Evolutionary conservation across 2,888 invertebrate species (phyloP), one percentile per base, ranked within the genome.

Genomic region (Slavum lentiscoides): DNA sequence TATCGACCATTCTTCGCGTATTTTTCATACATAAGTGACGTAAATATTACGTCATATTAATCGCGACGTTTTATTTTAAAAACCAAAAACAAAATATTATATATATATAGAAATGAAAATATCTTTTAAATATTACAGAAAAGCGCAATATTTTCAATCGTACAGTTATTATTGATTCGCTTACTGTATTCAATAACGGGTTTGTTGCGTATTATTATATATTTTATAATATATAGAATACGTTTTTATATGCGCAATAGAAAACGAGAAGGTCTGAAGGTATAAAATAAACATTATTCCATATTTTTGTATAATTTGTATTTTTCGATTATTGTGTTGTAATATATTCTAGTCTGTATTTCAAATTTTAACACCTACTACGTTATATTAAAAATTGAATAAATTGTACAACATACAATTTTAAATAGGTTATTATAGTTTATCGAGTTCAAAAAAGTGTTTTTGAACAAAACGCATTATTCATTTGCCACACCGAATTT

Each of bases 381-480:
- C 49, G 49, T 49, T 49, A 49, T 39, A n/a, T 39, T 6, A 39
- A 39, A 39, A 4, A 39, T 49, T 49, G 49, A 49, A n/a, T n/a
- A 49, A 55, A 55, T 30, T 1, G 55, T 37, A 55, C 17, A 49
- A 49, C 23, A 30, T 53, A 55, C 53, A 59, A 53, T 17, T 53
- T 64, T 15, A 15, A 74, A 64, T 21, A 61, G 23, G 61, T 61
- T n/a, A 19, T 53, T 19, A 19, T 4, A 30, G 30, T 30, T 53
- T 53, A 37, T 62, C 53, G 30, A 74, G 23, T 61, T 59, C 23
- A 23, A 59, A 74, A 64, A 53, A 59, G 21, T 11, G 21, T 17
- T 72, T n/a, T 72, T 37, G 17, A 37, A 64, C 62, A 64, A 55
- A n/a, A 39, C 37, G n/a, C 37, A 66, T 66, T 17, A 74, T 74